Conservation (phyloP, 1,140 invertebrate species). For the Drosophila subobscura region DNA sequence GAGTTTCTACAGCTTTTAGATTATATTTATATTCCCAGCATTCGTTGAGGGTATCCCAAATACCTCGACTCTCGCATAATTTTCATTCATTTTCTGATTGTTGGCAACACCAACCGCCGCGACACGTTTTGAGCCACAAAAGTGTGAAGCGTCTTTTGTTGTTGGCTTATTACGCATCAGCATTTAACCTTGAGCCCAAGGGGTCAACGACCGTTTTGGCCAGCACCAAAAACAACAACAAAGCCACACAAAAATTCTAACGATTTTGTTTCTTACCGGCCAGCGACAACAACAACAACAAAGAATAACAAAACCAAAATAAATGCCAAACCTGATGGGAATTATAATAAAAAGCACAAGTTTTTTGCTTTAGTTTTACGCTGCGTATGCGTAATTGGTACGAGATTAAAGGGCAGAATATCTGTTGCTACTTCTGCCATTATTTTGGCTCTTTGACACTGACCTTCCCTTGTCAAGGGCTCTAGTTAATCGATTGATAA, state of each 20-base stretch:
- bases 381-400: constrained; percentile 54
- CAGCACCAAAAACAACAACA: constrained; percentile 61
- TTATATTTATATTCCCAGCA: constrained; percentile 19
- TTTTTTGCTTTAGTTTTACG: constrained; percentile 46
- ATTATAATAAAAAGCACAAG: constrained; percentile 46
- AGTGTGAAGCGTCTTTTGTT: constrained; percentile 64
- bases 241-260: constrained; percentile 64
- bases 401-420: background rate
- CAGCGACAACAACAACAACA: constrained; percentile 47
- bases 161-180: constrained; percentile 73
- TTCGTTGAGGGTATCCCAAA: no score
- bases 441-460: constrained; percentile 9
- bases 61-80: background rate
- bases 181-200: constrained; percentile 73
- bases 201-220: constrained; percentile 78
- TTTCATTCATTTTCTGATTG: no score
- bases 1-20: no score
- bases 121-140: constrained; percentile 59
- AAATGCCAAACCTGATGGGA: constrained; percentile 39
- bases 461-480: constrained; percentile 33
- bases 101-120: background rate
- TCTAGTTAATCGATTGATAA: constrained; percentile 18
- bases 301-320: constrained; percentile 27
- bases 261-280: constrained; percentile 60
- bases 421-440: no score